Base-by-base conservation (phyloP, 1,140 invertebrate species). In the Brevipalpus yothersi region DNA sequence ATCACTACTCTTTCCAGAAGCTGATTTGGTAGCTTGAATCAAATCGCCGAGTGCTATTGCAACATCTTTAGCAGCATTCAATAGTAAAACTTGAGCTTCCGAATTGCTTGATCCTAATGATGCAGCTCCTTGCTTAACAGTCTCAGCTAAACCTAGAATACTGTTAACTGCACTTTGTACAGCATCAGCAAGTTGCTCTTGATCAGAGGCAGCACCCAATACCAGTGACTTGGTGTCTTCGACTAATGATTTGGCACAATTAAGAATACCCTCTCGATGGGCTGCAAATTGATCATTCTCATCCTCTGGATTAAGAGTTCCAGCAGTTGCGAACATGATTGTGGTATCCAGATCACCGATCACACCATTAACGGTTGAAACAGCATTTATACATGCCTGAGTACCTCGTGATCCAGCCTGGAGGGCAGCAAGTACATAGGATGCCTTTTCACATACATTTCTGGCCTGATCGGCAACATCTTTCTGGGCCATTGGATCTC, bases 191-290 rank as follows among this genome's bases (percentile, higher is more conserved):
- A 98, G 71, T 69, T 97, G 89, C 72, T 97, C 92, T 72, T 97
- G 91, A 11, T 86, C 89, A 1, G 88, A 88, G 8, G 90, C 91
- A 8, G 91, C 91, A 2, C 78, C 79, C 2, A 88, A 86, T 0
- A 98, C 94, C 55, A 98, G 73, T 2, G 90, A 94, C 72, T 98
- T 98, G 0, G 95, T 98, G 68, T 98, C 94, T 71, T 98, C 94
- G 0, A 98, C 92, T n/a, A 99, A 72, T 23, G 91, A 90, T 72
- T 97, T 97, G 0, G 94, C 94, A 0, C 92, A 97, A 73, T 96
- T 96, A 53, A 98, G 70, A 63, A 99, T 98, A 69, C 86, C 86
- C 71, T 99, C 93, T 40, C 91, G 72, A 63, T 77, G 75, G 60
- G 75, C 71, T 19, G 86, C 82, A 72, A 96, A 96, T 2, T 81